These are phyloP conservation scores for Aulostomus chinensis DNA, from an alignment of 2,797 vertebrate species.

Conservation along the genomic window DNA sequence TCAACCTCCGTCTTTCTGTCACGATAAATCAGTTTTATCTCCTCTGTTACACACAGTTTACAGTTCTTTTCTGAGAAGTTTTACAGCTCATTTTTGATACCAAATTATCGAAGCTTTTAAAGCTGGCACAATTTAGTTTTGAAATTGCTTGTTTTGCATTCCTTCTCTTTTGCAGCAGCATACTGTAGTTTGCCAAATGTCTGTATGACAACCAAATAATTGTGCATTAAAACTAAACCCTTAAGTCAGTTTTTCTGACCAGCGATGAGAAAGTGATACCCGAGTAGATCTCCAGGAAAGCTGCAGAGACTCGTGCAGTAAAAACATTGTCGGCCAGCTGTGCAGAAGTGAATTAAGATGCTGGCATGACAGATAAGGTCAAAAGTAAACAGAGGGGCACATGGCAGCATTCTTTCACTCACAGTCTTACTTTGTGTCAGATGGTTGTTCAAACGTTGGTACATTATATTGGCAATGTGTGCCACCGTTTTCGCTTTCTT, in stretches of 20 bases:
- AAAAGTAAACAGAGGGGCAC: slow-evolving; percentile 40
- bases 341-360: slow-evolving; percentile 44
- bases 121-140: slow-evolving; percentile 13
- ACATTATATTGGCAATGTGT: slow-evolving; percentile 13
- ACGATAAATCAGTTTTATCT: slow-evolving; percentile 54
- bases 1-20: slow-evolving; percentile 28
- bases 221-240: slow-evolving; percentile 41
- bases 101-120: slow-evolving; percentile 6
- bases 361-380: slow-evolving; percentile 40
- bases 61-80: slow-evolving; percentile 26
- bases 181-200: slow-evolving; percentile 23
- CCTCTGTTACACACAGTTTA: too few relatives aligned
- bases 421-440: slow-evolving; percentile 10
- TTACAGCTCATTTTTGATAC: slow-evolving; percentile 35
- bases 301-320: slow-evolving; percentile 7
- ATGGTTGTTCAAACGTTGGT: slow-evolving; percentile 18
- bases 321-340: slow-evolving; percentile 42
- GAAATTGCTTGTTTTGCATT: slow-evolving; percentile 32
- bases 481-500: neutral
- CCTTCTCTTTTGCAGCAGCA: slow-evolving; percentile 12
- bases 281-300: neutral
- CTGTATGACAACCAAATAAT: slow-evolving; percentile 54
- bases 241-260: slow-evolving; percentile 25
- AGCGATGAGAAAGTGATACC: slow-evolving; percentile 30
- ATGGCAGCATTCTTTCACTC: slow-evolving; percentile 19